Conservation (phyloP, 2,113 vertebrate genomes). For the Scophthalmus maximus region DNA sequence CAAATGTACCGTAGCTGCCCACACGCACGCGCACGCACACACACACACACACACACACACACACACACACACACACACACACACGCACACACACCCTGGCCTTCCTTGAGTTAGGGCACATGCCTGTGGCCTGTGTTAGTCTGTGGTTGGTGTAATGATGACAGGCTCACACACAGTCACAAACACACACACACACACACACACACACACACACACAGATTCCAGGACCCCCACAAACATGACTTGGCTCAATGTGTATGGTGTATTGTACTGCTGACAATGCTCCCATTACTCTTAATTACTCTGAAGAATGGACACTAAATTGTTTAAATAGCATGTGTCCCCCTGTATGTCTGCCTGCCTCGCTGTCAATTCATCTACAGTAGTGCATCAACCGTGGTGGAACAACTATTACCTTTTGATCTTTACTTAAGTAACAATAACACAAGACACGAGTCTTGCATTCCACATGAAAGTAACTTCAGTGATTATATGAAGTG, state of each 20-base stretch:
- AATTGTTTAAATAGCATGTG: slow-evolving; percentile 59
- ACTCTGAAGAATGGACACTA: slow-evolving; percentile 57
- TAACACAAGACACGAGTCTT: no score
- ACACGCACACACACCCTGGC: slow-evolving; percentile 56
- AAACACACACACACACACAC: slow-evolving; percentile 54
- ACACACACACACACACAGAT: slow-evolving; percentile 71
- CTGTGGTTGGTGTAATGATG: slow-evolving; percentile 83
- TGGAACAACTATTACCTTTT: slow-evolving; percentile 18
- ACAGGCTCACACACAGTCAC: slow-evolving; percentile 63
- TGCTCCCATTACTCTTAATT: slow-evolving; percentile 72
- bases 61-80: slow-evolving; percentile 57
- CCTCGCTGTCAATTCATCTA: slow-evolving; percentile 19
- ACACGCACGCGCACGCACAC: not conserved
- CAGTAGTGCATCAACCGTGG: slow-evolving; percentile 9
- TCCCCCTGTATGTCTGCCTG: slow-evolving; percentile 43
- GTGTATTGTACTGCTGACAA: slow-evolving; percentile 74
- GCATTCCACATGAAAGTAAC: no score
- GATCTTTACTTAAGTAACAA: not conserved
- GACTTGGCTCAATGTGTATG: slow-evolving; percentile 69
- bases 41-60: slow-evolving; percentile 17
- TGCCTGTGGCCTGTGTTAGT: slow-evolving; percentile 82
- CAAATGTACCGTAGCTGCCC: slow-evolving; percentile 41
- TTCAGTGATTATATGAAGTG: not conserved
- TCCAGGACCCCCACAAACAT: slow-evolving; percentile 81
- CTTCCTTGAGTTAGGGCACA: slow-evolving; percentile 63